These are phyloP conservation scores for Phainopepla nitens DNA, from an alignment of 2,113 vertebrate species.

Conservation along the genomic window DNA sequence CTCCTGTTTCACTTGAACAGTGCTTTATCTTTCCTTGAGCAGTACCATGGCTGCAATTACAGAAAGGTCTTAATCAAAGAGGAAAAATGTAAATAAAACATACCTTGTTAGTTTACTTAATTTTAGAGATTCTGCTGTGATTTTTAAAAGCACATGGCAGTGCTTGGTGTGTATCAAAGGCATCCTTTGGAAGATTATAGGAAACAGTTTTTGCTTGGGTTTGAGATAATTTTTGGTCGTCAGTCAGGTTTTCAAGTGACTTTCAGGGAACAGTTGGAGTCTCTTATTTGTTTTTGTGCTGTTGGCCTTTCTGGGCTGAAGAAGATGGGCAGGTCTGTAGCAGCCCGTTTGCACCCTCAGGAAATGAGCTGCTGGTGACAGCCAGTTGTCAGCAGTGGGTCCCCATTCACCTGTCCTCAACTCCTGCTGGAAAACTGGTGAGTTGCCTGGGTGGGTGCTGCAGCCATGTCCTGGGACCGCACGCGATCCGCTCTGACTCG, in stretches of 20 bases:
- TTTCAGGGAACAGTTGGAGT: neutral
- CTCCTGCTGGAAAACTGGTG: neutral
- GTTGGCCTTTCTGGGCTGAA: neutral
- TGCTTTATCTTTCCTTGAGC: neutral
- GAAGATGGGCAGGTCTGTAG: neutral
- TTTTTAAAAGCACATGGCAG: neutral
- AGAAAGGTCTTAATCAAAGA: neutral
- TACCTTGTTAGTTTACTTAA: neutral
- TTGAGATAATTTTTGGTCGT: neutral
- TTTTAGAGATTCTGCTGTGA: neutral
- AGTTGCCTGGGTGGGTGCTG: neutral
- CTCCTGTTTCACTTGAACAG: neutral
- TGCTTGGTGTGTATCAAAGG: neutral
- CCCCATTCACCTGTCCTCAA: neutral
- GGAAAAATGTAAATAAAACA: neutral
- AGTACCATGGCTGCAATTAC: neutral
- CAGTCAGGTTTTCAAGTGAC: neutral
- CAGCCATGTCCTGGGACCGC: neutral
- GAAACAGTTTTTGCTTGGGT: neutral
- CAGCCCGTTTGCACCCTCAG: accelerated
- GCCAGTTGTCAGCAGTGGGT: neutral
- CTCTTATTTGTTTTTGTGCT: neutral
- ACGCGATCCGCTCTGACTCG: accelerated
- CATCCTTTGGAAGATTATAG: neutral
- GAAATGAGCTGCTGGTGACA: neutral